Percentiles rank a stretch among this genome's conserved stretches.
phyloP scores from a whole-genome alignment of 2,797 vertebrate genomes.

The Sparus aurata region DNA sequence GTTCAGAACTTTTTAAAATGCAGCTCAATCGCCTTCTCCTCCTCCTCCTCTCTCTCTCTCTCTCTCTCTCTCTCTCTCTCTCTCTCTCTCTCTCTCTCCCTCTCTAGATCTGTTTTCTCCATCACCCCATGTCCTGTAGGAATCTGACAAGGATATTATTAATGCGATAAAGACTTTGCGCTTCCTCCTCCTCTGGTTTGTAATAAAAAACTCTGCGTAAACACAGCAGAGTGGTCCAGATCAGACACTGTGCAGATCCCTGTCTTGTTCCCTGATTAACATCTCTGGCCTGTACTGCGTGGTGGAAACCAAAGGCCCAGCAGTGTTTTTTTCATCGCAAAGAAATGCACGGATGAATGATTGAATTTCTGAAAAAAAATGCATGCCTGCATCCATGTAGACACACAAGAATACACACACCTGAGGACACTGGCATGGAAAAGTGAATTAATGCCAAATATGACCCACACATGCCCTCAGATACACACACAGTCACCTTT shows the following conservation, averaged over 20 bases:
- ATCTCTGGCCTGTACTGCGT: slow-evolving; percentile 68
- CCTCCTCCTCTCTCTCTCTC: slow-evolving; percentile 22
- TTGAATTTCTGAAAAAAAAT: slow-evolving; percentile 44
- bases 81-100: slow-evolving; percentile 19
- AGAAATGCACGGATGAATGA: slow-evolving; percentile 66
- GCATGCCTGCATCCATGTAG: slow-evolving; percentile 23
- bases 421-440: slow-evolving; percentile 44
- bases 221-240: slow-evolving; percentile 71
- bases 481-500: slow-evolving; percentile 43
- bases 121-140: slow-evolving; percentile 54
- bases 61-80: too few species aligned
- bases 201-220: slow-evolving; percentile 74
- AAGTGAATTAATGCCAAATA: slow-evolving; percentile 26
- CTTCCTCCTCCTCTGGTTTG: slow-evolving; percentile 69
- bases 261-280: slow-evolving; percentile 74
- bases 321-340: slow-evolving; percentile 67
- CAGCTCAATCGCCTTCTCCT: not conserved
- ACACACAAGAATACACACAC: slow-evolving; percentile 35
- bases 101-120: slow-evolving; percentile 73
- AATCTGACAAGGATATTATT: slow-evolving; percentile 73
- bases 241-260: slow-evolving; percentile 74
- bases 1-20: slow-evolving; percentile 29
- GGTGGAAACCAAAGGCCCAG: slow-evolving; percentile 56
- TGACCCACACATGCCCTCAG: slow-evolving; percentile 34
- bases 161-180: slow-evolving; percentile 77